Base-by-base conservation (phyloP, 2,888 invertebrate species). In the Apotomis betuletana region DNA sequence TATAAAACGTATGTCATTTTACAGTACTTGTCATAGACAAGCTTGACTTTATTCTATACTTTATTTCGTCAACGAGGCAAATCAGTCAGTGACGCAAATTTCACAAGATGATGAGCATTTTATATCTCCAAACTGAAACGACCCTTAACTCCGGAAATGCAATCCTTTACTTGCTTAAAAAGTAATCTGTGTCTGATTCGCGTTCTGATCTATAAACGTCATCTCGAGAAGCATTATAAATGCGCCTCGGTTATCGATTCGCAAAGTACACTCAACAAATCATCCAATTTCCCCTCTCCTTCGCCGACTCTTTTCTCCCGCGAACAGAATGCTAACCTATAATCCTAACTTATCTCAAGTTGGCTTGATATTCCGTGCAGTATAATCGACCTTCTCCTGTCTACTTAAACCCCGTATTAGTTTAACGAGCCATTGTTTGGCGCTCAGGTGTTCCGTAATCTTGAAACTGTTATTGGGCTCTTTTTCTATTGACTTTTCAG, bases 331-430 rank as follows among this genome's bases (percentile, higher is more conserved):
- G 77, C 81, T 84, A 81, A 87, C 82, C 79, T 82, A 81, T 84
- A 86, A 87, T 85, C 79, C 83, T 80, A 82, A 81, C 55, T 65
- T 54, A 61, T 67, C 82, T 82, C 78, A 71, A 77, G 76, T 79
- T 81, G 78, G 77, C 77, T 75, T 79, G 78, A 80, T 80, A 80
- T 81, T 79, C 82, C 72, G 76, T 80, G 81, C 80, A 80, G 81
- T 84, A 87, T 87, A 88, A 84, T 80, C 78, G 78, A 85, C 86
- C 86, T 85, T 86, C 80, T 76, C 81, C 84, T 84, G 81, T 85
- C 83, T 80, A 81, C 79, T 84, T 85, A 86, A 80, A 84, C 85
- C 77, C 83, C 81, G 76, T 84, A 84, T 87, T 86, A 78, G 83
- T 85, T 85, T 86, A 84, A 80, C 77, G 75, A 76, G 74, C 70